Conservation (phyloP, 2,113 vertebrate species). For the Megalops atlanticus region DNA sequence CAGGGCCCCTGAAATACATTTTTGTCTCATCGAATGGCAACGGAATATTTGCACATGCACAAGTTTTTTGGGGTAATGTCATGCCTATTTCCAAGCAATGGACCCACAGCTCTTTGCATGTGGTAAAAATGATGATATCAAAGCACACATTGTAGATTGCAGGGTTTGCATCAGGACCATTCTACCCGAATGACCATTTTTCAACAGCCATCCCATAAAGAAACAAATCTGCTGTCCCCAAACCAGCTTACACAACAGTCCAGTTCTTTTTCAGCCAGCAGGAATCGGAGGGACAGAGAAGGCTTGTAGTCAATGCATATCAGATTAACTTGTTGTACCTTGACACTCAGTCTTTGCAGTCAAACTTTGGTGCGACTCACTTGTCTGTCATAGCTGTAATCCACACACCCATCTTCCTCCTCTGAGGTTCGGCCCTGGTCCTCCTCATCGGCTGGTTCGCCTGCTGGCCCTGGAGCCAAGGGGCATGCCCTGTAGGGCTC, state of each 20-base stretch:
- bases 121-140: no score
- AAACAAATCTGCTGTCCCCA: neutral
- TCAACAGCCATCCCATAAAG: no score
- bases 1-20: no score
- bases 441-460: slow-evolving; percentile 71
- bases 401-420: slow-evolving; percentile 80
- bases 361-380: no score
- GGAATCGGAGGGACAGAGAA: neutral
- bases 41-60: slow-evolving; percentile 24
- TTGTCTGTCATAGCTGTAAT: slow-evolving; percentile 76
- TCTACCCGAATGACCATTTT: neutral
- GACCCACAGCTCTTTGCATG: no score
- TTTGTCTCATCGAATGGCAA: no score
- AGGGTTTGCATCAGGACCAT: no score
- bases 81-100: no score
- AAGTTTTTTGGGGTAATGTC: no score
- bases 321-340: no score
- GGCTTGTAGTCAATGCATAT: no score
- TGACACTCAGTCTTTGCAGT: neutral
- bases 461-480: slow-evolving; percentile 60
- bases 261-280: neutral
- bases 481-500: slow-evolving; percentile 88
- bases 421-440: slow-evolving; percentile 89
- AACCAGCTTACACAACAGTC: neutral
- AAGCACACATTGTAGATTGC: no score